Evolutionary conservation across 2,797 vertebrate genomes (phyloP).

Genomic region (Streptopelia turtur): DNA sequence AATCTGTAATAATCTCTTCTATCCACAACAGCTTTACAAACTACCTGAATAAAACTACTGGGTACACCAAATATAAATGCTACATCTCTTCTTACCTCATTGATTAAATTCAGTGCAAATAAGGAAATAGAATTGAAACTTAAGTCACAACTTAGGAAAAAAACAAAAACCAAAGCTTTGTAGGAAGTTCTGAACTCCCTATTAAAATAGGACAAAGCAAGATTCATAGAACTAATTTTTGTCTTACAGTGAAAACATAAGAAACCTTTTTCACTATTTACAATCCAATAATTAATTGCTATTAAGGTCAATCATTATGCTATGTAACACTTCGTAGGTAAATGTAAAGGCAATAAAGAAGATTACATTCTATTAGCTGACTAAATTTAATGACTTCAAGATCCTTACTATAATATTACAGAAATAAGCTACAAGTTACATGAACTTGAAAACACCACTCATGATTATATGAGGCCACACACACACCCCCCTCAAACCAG

Average conservation of each 20-base stretch:
- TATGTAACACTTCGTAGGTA: background rate
- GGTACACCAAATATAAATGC: background rate
- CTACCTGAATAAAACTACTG: background rate
- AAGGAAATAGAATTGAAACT: background rate
- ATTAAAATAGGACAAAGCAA: accelerated
- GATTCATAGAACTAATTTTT: background rate
- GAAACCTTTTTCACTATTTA: background rate
- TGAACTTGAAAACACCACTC: background rate
- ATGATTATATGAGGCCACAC: background rate
- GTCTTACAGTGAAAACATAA: background rate
- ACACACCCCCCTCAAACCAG: background rate
- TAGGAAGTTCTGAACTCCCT: background rate
- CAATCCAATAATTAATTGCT: background rate
- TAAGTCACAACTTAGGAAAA: background rate
- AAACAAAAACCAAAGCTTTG: background rate
- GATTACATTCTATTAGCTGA: background rate
- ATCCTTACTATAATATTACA: background rate
- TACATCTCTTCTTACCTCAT: background rate
- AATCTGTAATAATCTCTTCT: background rate
- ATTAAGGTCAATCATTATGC: background rate
- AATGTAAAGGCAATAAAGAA: background rate
- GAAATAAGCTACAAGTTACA: background rate
- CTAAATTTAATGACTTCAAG: background rate
- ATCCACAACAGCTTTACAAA: background rate
- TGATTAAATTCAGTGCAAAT: background rate